Evolutionary conservation across 2,797 vertebrate species (phyloP), one percentile per base, ranked within the genome.

Genomic region (Enteromius viviparus): DNA sequence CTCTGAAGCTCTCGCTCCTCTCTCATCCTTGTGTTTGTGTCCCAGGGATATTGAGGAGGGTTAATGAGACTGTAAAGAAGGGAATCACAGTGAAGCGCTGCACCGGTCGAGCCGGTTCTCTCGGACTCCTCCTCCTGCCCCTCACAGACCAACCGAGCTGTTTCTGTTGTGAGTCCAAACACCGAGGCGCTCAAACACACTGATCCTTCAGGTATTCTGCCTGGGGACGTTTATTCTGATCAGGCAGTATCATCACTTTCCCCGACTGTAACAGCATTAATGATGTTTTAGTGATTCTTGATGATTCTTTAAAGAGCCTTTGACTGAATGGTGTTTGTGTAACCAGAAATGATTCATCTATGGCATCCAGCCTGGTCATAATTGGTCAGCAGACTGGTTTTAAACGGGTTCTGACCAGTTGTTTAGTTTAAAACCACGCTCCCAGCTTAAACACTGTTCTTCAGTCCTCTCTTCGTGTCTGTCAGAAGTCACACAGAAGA

Each of bases 141-240:
- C 4, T 29, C 15, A 60, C 65, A 21, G 81, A 84, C 76, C 58
- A 6, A 76, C 49, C 7, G 26, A 60, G 47, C 23, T 23, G 45
- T 70, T 78, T 62, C 26, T 92, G 91, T 93, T 94, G 86, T 90
- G 42, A 92, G 87, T 53, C 42, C 37, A 94, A 90, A 88, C 81
- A 76, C 89, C 15, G 19, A 70, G 14, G 42, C 51, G 51, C 19
- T 29, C 21, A 42, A 40, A 40, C 11, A 70, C 68, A 40, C 11
- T 14, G 21, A 11, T 19, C 14, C 26, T 53, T 23, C 19, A 23
- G 9, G n/a, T 55, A 1, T n/a, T n/a, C 53, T 17, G 42, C 29
- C 37, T 45, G 37, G 14, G n/a, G 45, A 19, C 47, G 12, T 21
- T n/a, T 9, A 55, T n/a, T 55, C 51, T n/a, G 17, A 51, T 19